These are phyloP conservation scores for Bergia puertoricense DNA, from an alignment of 92 coral and sea anemone species.

Conservation along the genomic window DNA sequence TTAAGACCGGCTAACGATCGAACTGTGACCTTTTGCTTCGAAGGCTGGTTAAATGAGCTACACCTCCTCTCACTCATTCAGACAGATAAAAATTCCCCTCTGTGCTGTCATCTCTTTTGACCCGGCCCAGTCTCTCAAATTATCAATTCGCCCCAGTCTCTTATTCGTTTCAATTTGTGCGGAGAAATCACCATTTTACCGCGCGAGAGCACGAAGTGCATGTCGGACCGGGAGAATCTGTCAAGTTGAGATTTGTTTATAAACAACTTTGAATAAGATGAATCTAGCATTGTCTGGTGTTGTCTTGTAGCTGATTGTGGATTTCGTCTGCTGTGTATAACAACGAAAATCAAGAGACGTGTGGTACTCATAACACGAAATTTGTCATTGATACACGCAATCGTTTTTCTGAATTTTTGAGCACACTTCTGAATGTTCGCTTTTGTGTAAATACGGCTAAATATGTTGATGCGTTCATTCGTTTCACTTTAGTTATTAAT, in stretches of 20 bases:
- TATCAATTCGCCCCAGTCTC: neutral
- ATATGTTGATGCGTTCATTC: neutral
- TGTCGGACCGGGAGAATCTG: neutral
- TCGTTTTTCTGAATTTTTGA: neutral
- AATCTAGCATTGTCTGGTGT: slow-evolving; percentile 14
- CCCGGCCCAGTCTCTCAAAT: no score
- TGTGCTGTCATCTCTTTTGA: no score
- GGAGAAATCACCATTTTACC: neutral
- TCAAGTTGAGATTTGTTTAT: neutral
- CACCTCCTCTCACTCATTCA: no score
- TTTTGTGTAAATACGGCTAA: neutral
- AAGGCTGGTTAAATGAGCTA: no score
- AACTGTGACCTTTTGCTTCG: no score
- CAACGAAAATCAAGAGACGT: neutral
- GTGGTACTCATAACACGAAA: neutral
- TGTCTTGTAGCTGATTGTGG: neutral
- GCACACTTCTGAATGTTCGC: neutral
- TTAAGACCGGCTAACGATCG: no score
- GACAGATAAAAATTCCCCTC: no score
- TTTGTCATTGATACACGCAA: neutral
- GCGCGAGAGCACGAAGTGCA: neutral
- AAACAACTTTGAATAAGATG: slow-evolving; percentile 12
- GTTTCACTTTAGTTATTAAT: slow-evolving; percentile 2
- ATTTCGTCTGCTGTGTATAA: neutral
- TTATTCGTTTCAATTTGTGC: neutral